Base-by-base conservation (phyloP, 1,140 invertebrate species). In the Bombyx mandarina region DNA sequence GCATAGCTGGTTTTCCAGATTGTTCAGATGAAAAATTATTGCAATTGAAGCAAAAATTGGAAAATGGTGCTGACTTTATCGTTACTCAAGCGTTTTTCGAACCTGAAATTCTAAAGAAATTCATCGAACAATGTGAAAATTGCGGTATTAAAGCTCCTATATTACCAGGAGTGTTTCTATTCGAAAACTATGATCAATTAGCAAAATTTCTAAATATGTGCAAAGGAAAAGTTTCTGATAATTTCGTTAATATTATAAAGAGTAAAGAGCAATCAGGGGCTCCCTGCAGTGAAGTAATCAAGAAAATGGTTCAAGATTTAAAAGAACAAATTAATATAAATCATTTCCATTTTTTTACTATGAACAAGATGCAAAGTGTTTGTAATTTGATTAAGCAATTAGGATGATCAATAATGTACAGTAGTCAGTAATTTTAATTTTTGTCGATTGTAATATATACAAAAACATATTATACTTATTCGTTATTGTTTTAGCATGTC, bases 31-130 rank as follows among this genome's bases (percentile, higher is more conserved):
- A 75, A 18, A 82, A 74, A 65, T 54, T 85, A 22, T 18, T 58
- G 42, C 50, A 63, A 48, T 57, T 86, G 3, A 82, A 82, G 65
- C 65, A 77, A 57, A 88, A 88, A 70, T 61, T 85, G 7, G 66
- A 76, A 1, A 63, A 54, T 54, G 84, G 85, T 45, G 86, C 77
- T 3, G 69, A 88, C 57, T 88, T 88, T 54, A 76, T 88, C 44
- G 58, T 88, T 10, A 86, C 85, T 7, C 86, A 88, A 66, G 84
- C 83, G 18, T 78, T 85, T 64, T 88, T 87, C 56, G 79, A 88
- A 44, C 10, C 52, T 22, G 62, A 66, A 12, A 47, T 68, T 18
- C 87, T 68, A 44, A 61, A 62, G 45, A 61, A 46, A 7, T 88
- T 77, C 58, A n/a, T 63, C n/a, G 46, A 61, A 8, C 65, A 66